Evolutionary conservation across 2,113 vertebrate species (phyloP).

Genomic region (Fregetta grallaria): DNA sequence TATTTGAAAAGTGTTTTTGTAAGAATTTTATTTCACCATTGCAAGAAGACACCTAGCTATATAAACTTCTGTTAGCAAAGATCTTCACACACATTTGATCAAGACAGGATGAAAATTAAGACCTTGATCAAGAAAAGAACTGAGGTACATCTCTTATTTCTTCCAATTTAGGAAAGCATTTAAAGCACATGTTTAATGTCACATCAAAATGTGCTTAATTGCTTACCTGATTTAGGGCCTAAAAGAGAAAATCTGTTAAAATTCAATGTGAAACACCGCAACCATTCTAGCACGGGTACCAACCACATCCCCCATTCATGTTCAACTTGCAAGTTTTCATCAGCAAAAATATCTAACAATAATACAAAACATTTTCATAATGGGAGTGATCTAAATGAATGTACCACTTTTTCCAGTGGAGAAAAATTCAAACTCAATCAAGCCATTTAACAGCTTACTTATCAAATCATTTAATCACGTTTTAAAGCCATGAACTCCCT

Average conservation of each 20-base stretch:
- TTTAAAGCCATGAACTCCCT: neutral
- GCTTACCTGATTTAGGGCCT: neutral
- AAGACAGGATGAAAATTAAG: neutral
- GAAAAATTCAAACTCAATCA: neutral
- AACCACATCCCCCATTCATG: neutral
- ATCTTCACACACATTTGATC: neutral
- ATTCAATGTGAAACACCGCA: neutral
- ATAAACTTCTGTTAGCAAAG: neutral
- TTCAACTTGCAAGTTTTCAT: neutral
- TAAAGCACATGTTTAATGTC: neutral
- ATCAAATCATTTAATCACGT: neutral
- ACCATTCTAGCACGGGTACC: neutral
- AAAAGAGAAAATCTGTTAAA: neutral
- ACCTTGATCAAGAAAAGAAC: neutral
- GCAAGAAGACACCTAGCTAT: fast-evolving
- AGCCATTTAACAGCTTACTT: neutral
- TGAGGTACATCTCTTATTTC: neutral
- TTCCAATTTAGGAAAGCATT: neutral
- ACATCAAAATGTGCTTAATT: neutral
- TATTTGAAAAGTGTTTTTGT: neutral
- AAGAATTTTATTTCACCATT: neutral
- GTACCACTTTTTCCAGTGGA: neutral
- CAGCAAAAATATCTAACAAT: neutral
- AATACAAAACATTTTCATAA: neutral
- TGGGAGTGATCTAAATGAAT: neutral